These are phyloP conservation scores for Ptilorrhoa leucosticta DNA, from an alignment of 2,113 vertebrate genomes.

Conservation along the genomic window DNA sequence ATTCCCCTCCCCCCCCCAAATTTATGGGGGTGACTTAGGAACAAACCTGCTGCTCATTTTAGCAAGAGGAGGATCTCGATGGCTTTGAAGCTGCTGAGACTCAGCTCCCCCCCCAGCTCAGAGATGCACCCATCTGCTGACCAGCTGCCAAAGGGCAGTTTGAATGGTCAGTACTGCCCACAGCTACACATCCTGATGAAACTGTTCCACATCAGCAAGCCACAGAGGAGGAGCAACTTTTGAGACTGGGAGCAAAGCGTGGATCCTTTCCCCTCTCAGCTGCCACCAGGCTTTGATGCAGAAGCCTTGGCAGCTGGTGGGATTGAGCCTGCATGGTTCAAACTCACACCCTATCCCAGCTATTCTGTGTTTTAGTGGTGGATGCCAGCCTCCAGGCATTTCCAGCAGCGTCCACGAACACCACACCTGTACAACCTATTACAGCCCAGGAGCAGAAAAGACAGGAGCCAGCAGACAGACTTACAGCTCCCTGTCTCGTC, in stretches of 20 bases:
- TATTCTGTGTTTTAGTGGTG: background rate
- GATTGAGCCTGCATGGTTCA: accelerated
- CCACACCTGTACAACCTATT: background rate
- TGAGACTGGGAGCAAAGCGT: background rate
- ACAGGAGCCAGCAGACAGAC: background rate
- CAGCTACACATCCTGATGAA: accelerated
- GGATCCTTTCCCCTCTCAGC: accelerated
- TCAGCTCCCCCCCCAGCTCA: background rate
- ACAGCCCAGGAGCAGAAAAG: background rate
- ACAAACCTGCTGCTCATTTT: background rate
- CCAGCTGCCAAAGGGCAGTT: background rate
- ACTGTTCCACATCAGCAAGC: background rate
- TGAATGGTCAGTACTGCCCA: background rate
- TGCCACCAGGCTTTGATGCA: background rate
- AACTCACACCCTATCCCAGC: accelerated
- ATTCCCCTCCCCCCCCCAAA: accelerated
- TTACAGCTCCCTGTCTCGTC: slow-evolving; percentile 72
- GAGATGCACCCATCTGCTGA: background rate
- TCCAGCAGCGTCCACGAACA: background rate
- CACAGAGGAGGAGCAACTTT: accelerated
- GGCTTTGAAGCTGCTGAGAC: background rate
- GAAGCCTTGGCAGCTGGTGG: background rate
- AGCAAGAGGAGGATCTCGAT: background rate
- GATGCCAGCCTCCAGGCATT: background rate
- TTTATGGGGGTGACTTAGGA: background rate